Evolutionary conservation across 2,113 vertebrate genomes (phyloP).

Genomic region (Clarias magur): DNA sequence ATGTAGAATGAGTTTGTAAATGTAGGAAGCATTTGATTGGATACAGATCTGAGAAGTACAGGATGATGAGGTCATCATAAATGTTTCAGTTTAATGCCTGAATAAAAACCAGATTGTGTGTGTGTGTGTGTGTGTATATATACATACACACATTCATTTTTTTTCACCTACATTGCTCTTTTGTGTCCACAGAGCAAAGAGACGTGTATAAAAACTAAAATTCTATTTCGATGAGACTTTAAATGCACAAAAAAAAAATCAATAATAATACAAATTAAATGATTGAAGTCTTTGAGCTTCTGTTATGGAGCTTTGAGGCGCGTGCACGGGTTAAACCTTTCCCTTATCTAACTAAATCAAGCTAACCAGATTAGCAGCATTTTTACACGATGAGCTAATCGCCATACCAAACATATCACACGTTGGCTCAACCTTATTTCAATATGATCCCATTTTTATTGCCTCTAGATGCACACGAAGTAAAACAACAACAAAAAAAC

Average conservation of each 20-base stretch:
- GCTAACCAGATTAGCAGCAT: not conserved
- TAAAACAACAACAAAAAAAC: not conserved
- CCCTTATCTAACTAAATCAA: no score
- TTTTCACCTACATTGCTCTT: no score
- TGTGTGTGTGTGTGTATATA: not conserved
- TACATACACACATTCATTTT: no score
- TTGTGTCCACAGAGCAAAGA: not conserved
- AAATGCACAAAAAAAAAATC: not conserved
- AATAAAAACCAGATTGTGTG: not conserved
- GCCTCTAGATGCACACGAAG: no score
- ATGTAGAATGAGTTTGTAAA: not conserved
- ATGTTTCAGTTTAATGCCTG: not conserved
- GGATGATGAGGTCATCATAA: not conserved
- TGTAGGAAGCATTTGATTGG: not conserved
- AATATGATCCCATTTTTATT: no score
- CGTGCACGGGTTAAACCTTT: not conserved
- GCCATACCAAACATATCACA: not conserved
- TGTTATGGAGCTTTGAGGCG: not conserved
- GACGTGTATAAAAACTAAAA: not conserved
- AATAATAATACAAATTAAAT: not conserved
- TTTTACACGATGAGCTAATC: not conserved
- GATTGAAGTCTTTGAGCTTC: not conserved
- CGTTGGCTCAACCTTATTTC: no score
- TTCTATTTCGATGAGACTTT: not conserved
- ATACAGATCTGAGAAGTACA: not conserved